Evolutionary conservation across 2,888 invertebrate genomes (phyloP).

Genomic region (Rhogogaster chlorosoma): DNA sequence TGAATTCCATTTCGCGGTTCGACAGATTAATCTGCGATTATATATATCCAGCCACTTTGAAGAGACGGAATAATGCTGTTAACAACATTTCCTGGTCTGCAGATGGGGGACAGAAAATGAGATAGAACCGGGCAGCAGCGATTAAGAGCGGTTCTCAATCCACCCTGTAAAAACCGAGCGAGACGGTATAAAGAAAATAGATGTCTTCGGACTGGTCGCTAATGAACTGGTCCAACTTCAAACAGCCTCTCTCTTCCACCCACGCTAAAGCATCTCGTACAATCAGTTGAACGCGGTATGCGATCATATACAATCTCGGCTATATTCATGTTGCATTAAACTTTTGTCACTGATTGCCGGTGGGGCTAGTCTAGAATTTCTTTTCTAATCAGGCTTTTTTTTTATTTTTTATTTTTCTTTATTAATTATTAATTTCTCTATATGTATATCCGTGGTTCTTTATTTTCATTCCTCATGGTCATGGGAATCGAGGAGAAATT

Average conservation of each 20-base stretch:
- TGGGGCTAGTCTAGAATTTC: not conserved
- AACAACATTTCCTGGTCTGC: conserved; percentile 24
- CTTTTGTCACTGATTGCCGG: conserved; percentile 21
- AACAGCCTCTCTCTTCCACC: conserved; percentile 14
- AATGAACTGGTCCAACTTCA: conserved; percentile 73
- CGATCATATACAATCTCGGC: conserved; percentile 22
- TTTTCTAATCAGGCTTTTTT: not conserved
- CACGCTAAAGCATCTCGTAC: conserved; percentile 28
- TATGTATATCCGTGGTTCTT: not conserved
- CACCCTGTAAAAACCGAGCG: not conserved
- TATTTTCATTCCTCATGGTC: not conserved
- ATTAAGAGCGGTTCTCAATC: conserved; percentile 19
- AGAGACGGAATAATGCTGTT: not conserved
- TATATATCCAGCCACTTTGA: not conserved
- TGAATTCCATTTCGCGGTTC: not conserved
- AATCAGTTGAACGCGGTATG: conserved; percentile 6
- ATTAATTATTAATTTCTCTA: not conserved
- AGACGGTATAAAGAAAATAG: conserved; percentile 71
- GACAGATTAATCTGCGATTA: conserved; percentile 10
- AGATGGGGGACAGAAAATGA: not conserved
- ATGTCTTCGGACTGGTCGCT: conserved; percentile 73
- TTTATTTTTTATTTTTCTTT: not conserved
- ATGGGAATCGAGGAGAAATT: not conserved
- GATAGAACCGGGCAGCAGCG: not conserved
- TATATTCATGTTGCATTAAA: conserved; percentile 4